phyloP scores from a whole-genome alignment of 1,140 invertebrate genomes.

The Bombus waltoni region DNA sequence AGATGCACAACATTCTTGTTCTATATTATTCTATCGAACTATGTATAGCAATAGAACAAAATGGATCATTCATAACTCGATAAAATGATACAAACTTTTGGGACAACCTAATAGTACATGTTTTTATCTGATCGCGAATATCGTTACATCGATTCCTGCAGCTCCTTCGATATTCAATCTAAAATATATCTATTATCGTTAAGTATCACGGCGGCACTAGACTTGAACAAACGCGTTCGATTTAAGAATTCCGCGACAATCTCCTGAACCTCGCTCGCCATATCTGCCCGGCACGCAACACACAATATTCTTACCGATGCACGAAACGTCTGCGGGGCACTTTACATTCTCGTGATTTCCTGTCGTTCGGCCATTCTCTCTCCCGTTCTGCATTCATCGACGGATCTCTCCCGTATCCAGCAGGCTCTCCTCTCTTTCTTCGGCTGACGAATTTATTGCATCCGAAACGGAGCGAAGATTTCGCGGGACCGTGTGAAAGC shows the following conservation, averaged over 20 bases:
- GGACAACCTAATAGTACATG: too few relatives aligned
- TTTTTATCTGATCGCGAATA: neutral
- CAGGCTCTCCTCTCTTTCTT: conserved; percentile 40
- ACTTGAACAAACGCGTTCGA: neutral
- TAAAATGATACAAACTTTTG: too few relatives aligned
- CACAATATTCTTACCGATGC: conserved; percentile 27
- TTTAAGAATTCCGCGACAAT: neutral
- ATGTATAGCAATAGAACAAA: too few relatives aligned
- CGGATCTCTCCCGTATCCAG: conserved; percentile 49
- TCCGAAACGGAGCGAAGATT: conserved; percentile 75
- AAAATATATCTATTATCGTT: neutral
- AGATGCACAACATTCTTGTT: too few relatives aligned
- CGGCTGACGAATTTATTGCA: conserved; percentile 78
- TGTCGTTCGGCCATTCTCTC: conserved; percentile 23
- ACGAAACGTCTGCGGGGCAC: conserved; percentile 17
- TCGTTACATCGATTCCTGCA: neutral
- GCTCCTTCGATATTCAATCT: neutral
- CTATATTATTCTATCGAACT: too few relatives aligned
- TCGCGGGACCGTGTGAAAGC: conserved; percentile 58
- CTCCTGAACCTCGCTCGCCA: too few relatives aligned
- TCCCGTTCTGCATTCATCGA: conserved; percentile 58
- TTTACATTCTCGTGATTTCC: conserved; percentile 53
- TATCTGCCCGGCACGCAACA: conserved; percentile 26
- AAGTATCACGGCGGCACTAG: neutral
- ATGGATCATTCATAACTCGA: too few relatives aligned